Percentiles rank a stretch among this genome's conserved stretches.
phyloP scores from a whole-genome alignment of 92 coral and sea anemone genomes.

The Blastomussa wellsi region DNA sequence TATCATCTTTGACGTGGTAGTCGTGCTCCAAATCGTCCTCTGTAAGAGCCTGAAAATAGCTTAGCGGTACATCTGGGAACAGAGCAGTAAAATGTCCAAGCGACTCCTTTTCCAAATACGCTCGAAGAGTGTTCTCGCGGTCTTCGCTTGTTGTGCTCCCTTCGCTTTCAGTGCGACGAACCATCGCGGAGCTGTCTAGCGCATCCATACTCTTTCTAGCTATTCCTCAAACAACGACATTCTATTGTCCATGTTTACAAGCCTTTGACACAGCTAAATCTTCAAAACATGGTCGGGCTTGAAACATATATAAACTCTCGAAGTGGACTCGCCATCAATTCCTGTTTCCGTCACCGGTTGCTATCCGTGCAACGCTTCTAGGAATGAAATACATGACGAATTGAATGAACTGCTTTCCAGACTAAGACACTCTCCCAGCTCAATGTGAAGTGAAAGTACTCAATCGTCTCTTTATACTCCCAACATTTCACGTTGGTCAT shows the following conservation, averaged over 20 bases:
- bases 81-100: constrained; percentile 72
- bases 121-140: constrained; percentile 64
- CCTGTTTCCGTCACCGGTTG: not conserved
- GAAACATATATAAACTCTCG: not conserved
- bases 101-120: constrained; percentile 78
- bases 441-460: not conserved
- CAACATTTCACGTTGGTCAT: not conserved
- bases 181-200: constrained; percentile 1
- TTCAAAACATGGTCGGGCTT: constrained; percentile 19
- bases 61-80: constrained; percentile 80
- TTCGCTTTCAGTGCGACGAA: constrained; percentile 49
- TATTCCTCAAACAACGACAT: not conserved
- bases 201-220: constrained; percentile 25
- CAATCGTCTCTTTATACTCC: not conserved
- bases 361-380: not conserved
- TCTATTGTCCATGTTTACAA: constrained; percentile 3
- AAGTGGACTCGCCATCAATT: not conserved
- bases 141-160: constrained; percentile 68
- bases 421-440: not conserved
- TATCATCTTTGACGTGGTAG: constrained; percentile 75
- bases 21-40: constrained; percentile 97
- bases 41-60: constrained; percentile 74
- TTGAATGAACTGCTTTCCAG: not conserved
- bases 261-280: not conserved
- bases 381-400: not conserved